These are phyloP conservation scores for Gryllus longicercus DNA, from an alignment of 2,888 invertebrate genomes.

Conservation along the genomic window DNA sequence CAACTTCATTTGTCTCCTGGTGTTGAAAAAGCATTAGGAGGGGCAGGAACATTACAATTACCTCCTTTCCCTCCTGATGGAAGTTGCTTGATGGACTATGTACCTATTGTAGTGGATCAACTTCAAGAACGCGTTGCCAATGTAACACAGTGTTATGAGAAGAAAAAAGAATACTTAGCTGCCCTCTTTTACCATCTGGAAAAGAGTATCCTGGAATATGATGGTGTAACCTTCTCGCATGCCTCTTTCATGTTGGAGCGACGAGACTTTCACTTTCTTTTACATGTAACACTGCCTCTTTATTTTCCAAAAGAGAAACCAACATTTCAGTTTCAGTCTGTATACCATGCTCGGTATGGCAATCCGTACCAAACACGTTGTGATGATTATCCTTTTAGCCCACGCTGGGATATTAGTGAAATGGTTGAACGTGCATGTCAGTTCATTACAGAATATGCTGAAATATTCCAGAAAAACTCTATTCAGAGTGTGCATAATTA, in stretches of 20 bases:
- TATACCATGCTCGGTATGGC: slow-evolving; percentile 45
- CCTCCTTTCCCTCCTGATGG: slow-evolving; percentile 50
- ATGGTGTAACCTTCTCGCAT: slow-evolving; percentile 48
- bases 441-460: slow-evolving; percentile 21
- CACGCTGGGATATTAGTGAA: slow-evolving; percentile 41
- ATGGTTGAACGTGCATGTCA: slow-evolving; percentile 43
- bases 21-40: slow-evolving; percentile 52
- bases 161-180: slow-evolving; percentile 50
- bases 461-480: slow-evolving; percentile 30
- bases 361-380: slow-evolving; percentile 41
- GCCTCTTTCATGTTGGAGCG: slow-evolving; percentile 60
- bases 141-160: slow-evolving; percentile 45
- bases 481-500: slow-evolving; percentile 23
- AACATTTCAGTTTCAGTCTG: slow-evolving; percentile 46
- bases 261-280: slow-evolving; percentile 61
- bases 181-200: slow-evolving; percentile 48
- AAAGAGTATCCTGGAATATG: slow-evolving; percentile 52
- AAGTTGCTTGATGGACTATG: slow-evolving; percentile 46
- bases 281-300: slow-evolving; percentile 51
- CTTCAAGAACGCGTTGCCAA: slow-evolving; percentile 45
- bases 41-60: slow-evolving; percentile 46
- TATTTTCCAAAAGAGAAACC: slow-evolving; percentile 47
- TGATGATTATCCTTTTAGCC: slow-evolving; percentile 44
- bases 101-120: slow-evolving; percentile 44
- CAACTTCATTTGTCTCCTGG: slow-evolving; percentile 52